Evolutionary conservation across 2,797 vertebrate genomes (phyloP), one percentile per base, ranked within the genome.

Genomic region (Naso thynnoides): DNA sequence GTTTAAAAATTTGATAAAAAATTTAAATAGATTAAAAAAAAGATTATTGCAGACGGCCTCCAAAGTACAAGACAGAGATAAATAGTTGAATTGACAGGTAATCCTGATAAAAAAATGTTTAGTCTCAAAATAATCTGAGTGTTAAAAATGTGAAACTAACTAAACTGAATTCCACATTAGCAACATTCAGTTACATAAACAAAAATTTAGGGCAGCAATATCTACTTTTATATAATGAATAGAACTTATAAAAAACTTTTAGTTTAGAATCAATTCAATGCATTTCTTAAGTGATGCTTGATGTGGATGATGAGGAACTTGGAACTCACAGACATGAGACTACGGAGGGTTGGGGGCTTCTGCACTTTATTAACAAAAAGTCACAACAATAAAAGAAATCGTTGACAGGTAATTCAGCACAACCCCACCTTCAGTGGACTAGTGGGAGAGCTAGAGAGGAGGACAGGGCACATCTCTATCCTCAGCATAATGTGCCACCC

Each of bases 401-500:
- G 54, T n/a, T 48, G 63, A 56, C 45, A 67, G 61, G 38, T 73
- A 61, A 36, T 70, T 66, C 54, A 53, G 19, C 27, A 44, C 21
- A 69, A 54, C 58, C 47, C 42, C 55, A 70, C 56, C 67, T 78
- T 81, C 24, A 70, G 70, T 49, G 56, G 82, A 87, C 64, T 70
- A 75, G 86, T 79, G 84, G 77, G 68, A 26, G 73, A 59, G 45
- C 62, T 31, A 19, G 50, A 82, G 68, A 82, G 39, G 56, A 68
- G 75, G 74, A 76, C 70, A 89, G 80, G 83, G 83, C 80, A 75
- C 65, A 23, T 80, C 78, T 85, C 82, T 63, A 69, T 85, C 74
- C 68, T 78, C 78, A 83, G 80, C 82, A 78, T 73, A 79, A 82
- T 86, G 80, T 88, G 87, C 79, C 84, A 83, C 82, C 77, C 83